Base-by-base conservation (phyloP, 2,113 vertebrate species). In the Zingel zingel region DNA sequence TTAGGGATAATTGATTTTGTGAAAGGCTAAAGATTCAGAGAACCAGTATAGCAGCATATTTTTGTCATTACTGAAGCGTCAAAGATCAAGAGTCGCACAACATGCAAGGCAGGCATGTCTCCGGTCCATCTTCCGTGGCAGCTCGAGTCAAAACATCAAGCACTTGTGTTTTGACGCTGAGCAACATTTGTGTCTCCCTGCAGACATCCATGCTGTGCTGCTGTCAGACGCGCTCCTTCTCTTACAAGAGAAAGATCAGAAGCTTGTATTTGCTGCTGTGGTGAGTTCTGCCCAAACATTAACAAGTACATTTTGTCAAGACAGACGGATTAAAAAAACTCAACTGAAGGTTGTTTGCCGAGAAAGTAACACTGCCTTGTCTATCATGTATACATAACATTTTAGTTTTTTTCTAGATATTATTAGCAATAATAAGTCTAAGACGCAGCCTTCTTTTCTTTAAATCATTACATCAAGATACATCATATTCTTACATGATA, bases 241-340 rank as follows among this genome's bases (percentile, higher is more conserved):
- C 18, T 86, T 99, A 13, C 98, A 99, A 91, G 98, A 99, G 72
- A 99, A 99, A 82, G 98, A 99, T 82, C 98, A 99, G 93, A 98
- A 97, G 87, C 95, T 97, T 0, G 75, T 92, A 0, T 99, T 99
- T 80, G 97, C 97, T 9, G 94, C 96, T 1, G 89, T 98, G 97
- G 98, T 99, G 92, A 79, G 97, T 95, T 50, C 56, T 25, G 7
- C 5, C 16, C 12, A 51, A 62, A 73, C 27, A 5, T n/a, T 21
- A 23, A 27, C 2, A 6, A 43, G 36, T 14, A 2, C 14, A 19
- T 67, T 30, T 25, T 25, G 61, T 25, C 7, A 47, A 23, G 21
- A 25, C 5, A 16, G 3, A 27, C 51, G n/a, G 10, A 10, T 54
- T 3, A 53, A 58, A 58, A 58, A 30, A 58, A 58, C 25, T 58